phyloP scores from a whole-genome alignment of 2,888 invertebrate genomes.

The Onchidella celtica region DNA sequence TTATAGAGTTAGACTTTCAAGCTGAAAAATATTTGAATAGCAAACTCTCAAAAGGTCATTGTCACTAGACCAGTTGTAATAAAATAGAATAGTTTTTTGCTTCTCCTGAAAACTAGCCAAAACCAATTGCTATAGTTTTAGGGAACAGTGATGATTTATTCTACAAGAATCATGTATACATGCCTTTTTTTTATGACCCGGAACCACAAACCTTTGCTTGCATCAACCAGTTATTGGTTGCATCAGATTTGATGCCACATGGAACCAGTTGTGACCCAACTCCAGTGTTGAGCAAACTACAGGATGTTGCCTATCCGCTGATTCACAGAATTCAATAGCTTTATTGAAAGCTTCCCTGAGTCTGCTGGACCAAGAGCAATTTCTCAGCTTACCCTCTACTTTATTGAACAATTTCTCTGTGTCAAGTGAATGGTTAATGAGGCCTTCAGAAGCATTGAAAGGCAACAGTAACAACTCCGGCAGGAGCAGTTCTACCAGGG shows the following conservation, averaged over 20 bases:
- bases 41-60: too few species aligned
- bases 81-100: too few species aligned
- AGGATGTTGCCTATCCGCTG: slow-evolving; percentile 49
- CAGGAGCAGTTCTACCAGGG: slow-evolving; percentile 49
- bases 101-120: too few species aligned
- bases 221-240: slow-evolving; percentile 84
- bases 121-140: too few species aligned
- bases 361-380: background rate
- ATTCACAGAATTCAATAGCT: slow-evolving; percentile 50
- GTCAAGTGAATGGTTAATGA: background rate
- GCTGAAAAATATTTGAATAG: too few species aligned
- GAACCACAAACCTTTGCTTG: too few species aligned
- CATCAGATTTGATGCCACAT: slow-evolving; percentile 53
- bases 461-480: slow-evolving; percentile 44
- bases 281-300: slow-evolving; percentile 58
- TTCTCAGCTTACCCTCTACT: background rate
- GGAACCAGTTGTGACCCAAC: slow-evolving; percentile 57
- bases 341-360: background rate
- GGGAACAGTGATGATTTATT: too few species aligned
- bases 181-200: too few species aligned
- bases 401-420: too few species aligned
- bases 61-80: too few species aligned
- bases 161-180: too few species aligned
- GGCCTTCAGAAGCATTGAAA: background rate
- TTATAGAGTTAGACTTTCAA: too few species aligned